These are phyloP conservation scores for Amblyraja radiata DNA, from an alignment of 2,797 vertebrate genomes.

Conservation along the genomic window DNA sequence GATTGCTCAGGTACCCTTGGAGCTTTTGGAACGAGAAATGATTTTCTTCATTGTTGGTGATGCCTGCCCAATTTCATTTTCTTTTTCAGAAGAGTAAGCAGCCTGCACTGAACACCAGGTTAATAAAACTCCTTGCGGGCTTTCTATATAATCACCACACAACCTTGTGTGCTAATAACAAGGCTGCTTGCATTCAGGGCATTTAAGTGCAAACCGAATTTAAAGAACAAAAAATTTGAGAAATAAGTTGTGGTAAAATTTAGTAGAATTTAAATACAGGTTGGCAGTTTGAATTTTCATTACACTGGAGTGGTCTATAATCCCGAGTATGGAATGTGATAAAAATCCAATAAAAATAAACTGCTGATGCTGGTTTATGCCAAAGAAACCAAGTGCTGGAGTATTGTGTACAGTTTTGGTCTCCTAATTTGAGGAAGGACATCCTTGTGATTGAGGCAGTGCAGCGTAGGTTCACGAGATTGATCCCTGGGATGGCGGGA, in stretches of 20 bases:
- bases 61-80: background rate
- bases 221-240: background rate
- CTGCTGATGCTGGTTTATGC: too few species aligned
- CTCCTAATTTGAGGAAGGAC: too few species aligned
- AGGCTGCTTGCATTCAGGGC: background rate
- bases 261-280: background rate
- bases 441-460: too few species aligned
- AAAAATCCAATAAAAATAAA: too few species aligned
- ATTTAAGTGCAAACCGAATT: background rate
- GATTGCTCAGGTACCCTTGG: slow-evolving; percentile 3
- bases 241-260: background rate
- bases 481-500: too few species aligned
- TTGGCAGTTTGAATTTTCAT: background rate
- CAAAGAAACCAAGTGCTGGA: too few species aligned
- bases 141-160: background rate
- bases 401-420: too few species aligned
- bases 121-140: background rate
- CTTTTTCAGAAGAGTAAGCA: background rate
- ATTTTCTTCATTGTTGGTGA: background rate
- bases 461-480: too few species aligned
- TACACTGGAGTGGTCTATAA: background rate
- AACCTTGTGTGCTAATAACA: background rate
- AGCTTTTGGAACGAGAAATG: slow-evolving; percentile 8
- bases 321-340: too few species aligned
- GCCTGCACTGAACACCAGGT: background rate